Evolutionary conservation across 1,140 invertebrate species (phyloP).

Genomic region (Drosophila truncata): DNA sequence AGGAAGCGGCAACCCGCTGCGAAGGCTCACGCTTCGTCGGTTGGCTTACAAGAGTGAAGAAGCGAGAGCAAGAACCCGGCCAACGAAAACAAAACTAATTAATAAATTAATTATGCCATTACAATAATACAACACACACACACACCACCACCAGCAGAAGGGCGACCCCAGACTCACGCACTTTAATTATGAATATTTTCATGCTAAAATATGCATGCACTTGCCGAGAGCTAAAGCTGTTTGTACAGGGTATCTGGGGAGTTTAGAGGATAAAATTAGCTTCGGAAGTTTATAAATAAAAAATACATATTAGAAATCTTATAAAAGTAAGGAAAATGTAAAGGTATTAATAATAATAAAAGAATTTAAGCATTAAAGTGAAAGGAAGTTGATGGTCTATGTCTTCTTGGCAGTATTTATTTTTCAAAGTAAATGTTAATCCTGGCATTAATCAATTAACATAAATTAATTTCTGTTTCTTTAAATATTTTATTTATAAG

Average conservation of each 20-base stretch:
- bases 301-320: too few species aligned
- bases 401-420: not conserved
- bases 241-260: conserved; percentile 15
- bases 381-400: not conserved
- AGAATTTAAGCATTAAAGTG: not conserved
- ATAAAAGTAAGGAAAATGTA: too few species aligned
- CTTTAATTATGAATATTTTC: conserved; percentile 84
- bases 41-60: conserved; percentile 46
- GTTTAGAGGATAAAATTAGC: not conserved
- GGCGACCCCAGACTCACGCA: conserved; percentile 60
- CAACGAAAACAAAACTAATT: conserved; percentile 69
- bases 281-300: too few species aligned
- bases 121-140: conserved; percentile 78
- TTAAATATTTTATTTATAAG: too few species aligned
- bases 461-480: too few species aligned
- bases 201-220: conserved; percentile 79
- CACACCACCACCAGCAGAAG: conserved; percentile 12
- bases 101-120: conserved; percentile 84
- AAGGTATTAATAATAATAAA: not conserved
- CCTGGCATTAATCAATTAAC: too few species aligned
- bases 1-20: conserved; percentile 44
- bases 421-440: not conserved
- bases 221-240: conserved; percentile 26
- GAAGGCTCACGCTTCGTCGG: conserved; percentile 55
- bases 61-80: conserved; percentile 24